Evolutionary conservation across 2,113 vertebrate species (phyloP).

Genomic region (Acanthisitta chloris): DNA sequence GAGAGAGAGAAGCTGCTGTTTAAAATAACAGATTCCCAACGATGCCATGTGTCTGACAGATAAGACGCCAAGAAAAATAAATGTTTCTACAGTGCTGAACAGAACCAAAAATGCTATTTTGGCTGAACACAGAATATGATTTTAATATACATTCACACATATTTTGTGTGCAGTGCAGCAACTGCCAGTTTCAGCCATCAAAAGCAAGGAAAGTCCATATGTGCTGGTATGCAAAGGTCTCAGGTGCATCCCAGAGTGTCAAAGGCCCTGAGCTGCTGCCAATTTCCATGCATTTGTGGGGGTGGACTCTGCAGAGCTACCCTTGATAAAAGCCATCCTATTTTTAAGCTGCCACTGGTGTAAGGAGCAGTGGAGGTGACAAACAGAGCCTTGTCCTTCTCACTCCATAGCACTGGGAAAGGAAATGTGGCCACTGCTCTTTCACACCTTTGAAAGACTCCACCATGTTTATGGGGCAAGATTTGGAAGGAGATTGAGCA

Average conservation of each 20-base stretch:
- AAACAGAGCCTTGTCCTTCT: not conserved
- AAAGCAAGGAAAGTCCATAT: not conserved
- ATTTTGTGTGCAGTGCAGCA: not conserved
- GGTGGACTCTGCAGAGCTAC: not conserved
- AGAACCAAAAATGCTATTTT: not conserved
- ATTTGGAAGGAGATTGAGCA: not conserved
- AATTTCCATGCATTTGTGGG: not conserved
- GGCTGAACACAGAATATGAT: not conserved
- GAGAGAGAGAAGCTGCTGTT: constrained; percentile 31
- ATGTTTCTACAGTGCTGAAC: not conserved
- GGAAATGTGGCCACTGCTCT: not conserved
- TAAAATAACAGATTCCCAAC: constrained; percentile 60
- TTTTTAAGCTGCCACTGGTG: not conserved
- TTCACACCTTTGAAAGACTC: not conserved
- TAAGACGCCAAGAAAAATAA: not conserved
- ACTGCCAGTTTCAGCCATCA: not conserved
- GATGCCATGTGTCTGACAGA: constrained; percentile 42
- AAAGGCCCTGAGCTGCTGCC: not conserved
- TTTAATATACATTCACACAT: constrained; percentile 16
- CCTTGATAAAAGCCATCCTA: not conserved
- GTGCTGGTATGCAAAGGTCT: not conserved
- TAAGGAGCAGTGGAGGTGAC: not conserved
- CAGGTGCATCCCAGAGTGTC: not conserved
- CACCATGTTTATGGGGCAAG: not conserved
- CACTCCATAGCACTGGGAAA: not conserved